Conservation (phyloP, 2,888 invertebrate species). For the Norana najaformis region DNA sequence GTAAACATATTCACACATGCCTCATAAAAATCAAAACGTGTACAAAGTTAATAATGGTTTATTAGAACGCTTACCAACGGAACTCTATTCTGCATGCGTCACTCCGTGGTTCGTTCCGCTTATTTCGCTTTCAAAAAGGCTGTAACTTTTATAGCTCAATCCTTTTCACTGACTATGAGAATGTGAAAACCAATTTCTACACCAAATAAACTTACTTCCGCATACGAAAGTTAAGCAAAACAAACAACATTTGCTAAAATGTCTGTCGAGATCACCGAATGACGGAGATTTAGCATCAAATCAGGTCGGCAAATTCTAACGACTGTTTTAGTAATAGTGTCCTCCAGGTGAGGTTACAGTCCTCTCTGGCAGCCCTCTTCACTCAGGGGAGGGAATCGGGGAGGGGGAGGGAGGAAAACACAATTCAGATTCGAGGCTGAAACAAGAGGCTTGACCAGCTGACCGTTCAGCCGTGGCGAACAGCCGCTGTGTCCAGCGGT, state of each 20-base stretch:
- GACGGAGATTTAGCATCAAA: background rate
- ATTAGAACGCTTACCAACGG: background rate
- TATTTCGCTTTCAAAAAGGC: background rate
- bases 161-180: background rate
- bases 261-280: background rate
- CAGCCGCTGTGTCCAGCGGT: background rate
- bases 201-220: background rate
- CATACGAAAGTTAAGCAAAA: background rate
- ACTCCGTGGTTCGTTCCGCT: too few relatives aligned
- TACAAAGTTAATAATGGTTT: background rate
- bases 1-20: background rate
- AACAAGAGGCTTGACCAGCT: slow-evolving; percentile 7
- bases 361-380: slow-evolving; percentile 80
- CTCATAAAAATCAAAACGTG: background rate
- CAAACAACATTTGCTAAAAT: background rate
- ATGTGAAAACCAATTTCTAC: background rate
- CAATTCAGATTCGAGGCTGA: slow-evolving; percentile 13
- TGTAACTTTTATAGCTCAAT: background rate
- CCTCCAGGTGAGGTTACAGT: slow-evolving; percentile 99
- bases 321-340: slow-evolving; percentile 74
- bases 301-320: background rate
- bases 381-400: background rate
- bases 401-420: background rate
- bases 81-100: too few relatives aligned
- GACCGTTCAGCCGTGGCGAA: slow-evolving; percentile 6